A percentile compares a stretch with the other conserved stretches of the same genome.
phyloP scores from a whole-genome alignment of 2,797 vertebrate species.

The Karalla daura region DNA sequence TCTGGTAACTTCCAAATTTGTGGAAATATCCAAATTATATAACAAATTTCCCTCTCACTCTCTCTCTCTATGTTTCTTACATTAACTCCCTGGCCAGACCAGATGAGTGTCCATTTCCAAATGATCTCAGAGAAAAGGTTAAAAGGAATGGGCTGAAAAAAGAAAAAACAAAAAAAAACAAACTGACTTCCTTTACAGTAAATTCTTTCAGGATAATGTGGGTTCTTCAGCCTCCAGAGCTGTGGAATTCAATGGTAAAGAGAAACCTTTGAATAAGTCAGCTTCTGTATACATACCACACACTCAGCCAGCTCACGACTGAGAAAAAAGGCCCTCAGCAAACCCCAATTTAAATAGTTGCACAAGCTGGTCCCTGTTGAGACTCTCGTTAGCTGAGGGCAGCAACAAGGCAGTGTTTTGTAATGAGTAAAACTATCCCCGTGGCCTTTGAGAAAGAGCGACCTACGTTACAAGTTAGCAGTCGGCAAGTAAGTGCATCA shows the following conservation, averaged over 20 bases:
- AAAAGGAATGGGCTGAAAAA: no score
- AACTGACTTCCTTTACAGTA: constrained; percentile 36
- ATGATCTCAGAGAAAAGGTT: no score
- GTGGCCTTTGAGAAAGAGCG: background rate
- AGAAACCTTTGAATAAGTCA: constrained; percentile 69
- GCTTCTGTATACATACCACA: constrained; percentile 74
- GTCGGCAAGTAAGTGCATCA: background rate
- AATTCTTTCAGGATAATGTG: constrained; percentile 45
- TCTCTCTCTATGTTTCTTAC: background rate
- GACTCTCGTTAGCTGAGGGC: constrained; percentile 47
- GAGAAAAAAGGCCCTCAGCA: constrained; percentile 59
- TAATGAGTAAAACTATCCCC: constrained; percentile 23
- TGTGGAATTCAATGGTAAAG: constrained; percentile 57
- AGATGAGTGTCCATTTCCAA: no score
- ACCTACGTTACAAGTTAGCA: background rate
- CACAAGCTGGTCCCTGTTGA: constrained; percentile 74
- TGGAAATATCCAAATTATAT: no score
- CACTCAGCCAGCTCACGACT: constrained; percentile 54
- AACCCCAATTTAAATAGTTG: constrained; percentile 64
- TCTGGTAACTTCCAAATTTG: no score
- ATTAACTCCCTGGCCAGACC: background rate
- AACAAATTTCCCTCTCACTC: no score
- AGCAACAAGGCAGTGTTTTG: constrained; percentile 63
- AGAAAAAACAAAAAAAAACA: constrained; percentile 11
- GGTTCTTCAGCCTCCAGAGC: constrained; percentile 57